phyloP scores from a whole-genome alignment of 2,113 vertebrate genomes.

The Sceloporus undulatus region DNA sequence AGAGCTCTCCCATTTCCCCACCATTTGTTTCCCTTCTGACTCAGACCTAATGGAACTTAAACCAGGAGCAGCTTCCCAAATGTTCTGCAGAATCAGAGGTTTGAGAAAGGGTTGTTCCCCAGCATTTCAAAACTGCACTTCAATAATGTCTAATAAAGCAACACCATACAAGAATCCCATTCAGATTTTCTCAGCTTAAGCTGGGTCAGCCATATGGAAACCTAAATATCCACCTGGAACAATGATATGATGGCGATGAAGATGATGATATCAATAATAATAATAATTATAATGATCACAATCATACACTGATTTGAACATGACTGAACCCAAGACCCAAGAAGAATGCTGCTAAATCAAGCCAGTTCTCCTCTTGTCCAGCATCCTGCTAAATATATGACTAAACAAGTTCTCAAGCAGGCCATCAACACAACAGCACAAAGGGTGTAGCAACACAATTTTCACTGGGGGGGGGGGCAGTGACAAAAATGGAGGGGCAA shows the following conservation, averaged over 20 bases:
- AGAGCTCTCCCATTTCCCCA: not conserved
- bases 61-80: not conserved
- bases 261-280: no score
- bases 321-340: not conserved
- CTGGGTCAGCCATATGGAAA: not conserved
- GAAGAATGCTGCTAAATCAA: not conserved
- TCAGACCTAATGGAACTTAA: not conserved
- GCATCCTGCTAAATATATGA: no score
- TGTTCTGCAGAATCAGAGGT: not conserved
- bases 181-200: not conserved
- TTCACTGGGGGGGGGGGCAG: no score
- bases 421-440: no score
- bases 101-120: not conserved
- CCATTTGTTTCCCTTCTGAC: not conserved
- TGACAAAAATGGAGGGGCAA: no score
- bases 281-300: not conserved
- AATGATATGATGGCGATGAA: not conserved
- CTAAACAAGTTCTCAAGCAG: no score
- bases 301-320: not conserved
- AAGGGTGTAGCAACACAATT: no score
- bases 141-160: no score
- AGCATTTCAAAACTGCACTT: not conserved
- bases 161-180: no score
- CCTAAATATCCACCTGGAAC: not conserved
- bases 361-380: not conserved